phyloP scores from a whole-genome alignment of 2,113 vertebrate species.

The Grallaria varia region DNA sequence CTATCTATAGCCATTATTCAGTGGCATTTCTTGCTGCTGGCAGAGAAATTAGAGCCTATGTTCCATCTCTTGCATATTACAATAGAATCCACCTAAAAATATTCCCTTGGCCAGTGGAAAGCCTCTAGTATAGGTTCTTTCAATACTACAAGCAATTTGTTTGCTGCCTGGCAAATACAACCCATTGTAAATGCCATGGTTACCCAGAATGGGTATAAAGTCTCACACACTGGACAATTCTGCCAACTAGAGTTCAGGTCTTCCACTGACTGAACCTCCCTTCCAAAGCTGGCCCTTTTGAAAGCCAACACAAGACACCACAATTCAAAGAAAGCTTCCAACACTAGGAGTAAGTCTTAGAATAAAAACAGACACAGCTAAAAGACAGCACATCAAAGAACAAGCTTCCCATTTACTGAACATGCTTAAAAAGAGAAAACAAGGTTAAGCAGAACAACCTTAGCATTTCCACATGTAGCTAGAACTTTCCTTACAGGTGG shows the following conservation, averaged over 20 bases:
- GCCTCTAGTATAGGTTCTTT: conserved; percentile 70
- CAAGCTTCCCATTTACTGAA: conserved; percentile 70
- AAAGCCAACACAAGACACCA: conserved; percentile 68
- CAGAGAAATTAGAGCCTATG: conserved; percentile 62
- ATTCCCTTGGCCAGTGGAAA: conserved; percentile 63
- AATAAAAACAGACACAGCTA: conserved; percentile 76
- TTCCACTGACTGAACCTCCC: conserved; percentile 51
- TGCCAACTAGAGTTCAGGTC: conserved; percentile 67
- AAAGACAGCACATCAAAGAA: conserved; percentile 55
- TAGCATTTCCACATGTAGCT: conserved; percentile 73
- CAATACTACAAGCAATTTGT: conserved; percentile 67
- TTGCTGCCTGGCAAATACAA: conserved; percentile 91
- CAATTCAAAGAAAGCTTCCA: conserved; percentile 49
- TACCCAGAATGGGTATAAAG: conserved; percentile 78
- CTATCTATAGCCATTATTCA: conserved; percentile 69
- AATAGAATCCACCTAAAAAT: conserved; percentile 52
- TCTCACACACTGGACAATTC: conserved; percentile 64
- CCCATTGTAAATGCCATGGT: conserved; percentile 96
- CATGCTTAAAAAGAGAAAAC: conserved; percentile 72
- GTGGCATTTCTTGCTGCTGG: conserved; percentile 75
- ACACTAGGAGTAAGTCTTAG: conserved; percentile 47
- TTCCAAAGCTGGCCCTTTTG: conserved; percentile 53
- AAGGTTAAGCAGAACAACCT: conserved; percentile 89
- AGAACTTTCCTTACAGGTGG: conserved; percentile 70
- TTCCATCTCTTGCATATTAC: conserved; percentile 61